Percentiles rank a stretch among this genome's conserved stretches.
phyloP scores from a whole-genome alignment of 1,140 invertebrate species.

The Eupristina koningsbergeri region DNA sequence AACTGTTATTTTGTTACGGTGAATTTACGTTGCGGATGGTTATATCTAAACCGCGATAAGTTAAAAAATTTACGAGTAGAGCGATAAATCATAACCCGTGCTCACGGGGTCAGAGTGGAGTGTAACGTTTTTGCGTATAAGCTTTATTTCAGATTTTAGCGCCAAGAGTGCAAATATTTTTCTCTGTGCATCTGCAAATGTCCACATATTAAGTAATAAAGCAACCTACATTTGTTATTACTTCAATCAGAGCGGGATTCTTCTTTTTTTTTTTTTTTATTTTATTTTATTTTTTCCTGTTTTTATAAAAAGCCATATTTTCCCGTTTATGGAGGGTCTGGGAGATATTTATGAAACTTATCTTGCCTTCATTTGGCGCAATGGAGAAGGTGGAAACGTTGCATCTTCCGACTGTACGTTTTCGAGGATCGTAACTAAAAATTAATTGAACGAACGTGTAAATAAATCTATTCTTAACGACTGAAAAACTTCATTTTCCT shows the following conservation, averaged over 20 bases:
- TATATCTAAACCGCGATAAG: slow-evolving; percentile 67
- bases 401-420: no score
- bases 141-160: slow-evolving; percentile 46
- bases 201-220: slow-evolving; percentile 60
- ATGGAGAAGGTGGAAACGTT: no score
- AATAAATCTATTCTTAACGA: no score
- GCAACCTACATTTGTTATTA: slow-evolving; percentile 54
- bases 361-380: not conserved
- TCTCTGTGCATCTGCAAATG: slow-evolving; percentile 53
- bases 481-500: no score
- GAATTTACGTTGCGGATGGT: slow-evolving; percentile 62
- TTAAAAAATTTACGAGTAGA: slow-evolving; percentile 68
- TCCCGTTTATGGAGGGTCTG: not conserved
- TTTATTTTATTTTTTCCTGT: no score
- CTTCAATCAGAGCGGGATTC: slow-evolving; percentile 30
- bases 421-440: no score
- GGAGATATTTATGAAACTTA: slow-evolving; percentile 3
- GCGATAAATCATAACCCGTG: slow-evolving; percentile 62
- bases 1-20: slow-evolving; percentile 59
- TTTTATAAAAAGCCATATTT: slow-evolving; percentile 12
- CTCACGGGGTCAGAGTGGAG: slow-evolving; percentile 31
- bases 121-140: slow-evolving; percentile 10
- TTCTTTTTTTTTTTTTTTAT: no score
- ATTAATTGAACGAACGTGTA: no score
- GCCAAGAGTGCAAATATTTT: slow-evolving; percentile 45